A percentile compares a stretch with the other conserved stretches of the same genome.
Evolutionary conservation across 1,140 invertebrate genomes (phyloP).

Genomic region (Magallana angulata): DNA sequence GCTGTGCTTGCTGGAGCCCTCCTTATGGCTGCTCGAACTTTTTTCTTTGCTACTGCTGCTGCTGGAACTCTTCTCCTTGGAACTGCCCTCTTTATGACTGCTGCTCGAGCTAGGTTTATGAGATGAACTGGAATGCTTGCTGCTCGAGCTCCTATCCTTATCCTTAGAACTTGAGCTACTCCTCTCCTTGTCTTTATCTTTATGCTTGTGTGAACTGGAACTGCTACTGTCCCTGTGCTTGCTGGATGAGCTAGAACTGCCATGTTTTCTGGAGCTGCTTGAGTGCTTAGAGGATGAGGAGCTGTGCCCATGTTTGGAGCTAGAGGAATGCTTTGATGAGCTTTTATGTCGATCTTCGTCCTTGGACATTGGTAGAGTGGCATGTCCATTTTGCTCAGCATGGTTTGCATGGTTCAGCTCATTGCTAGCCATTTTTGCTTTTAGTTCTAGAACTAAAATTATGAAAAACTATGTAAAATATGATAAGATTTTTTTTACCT

Average conservation of each 20-base stretch:
- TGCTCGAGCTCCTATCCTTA: slow-evolving; percentile 42
- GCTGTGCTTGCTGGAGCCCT: slow-evolving; percentile 49
- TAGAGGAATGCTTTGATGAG: slow-evolving; percentile 50
- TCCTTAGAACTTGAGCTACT: slow-evolving; percentile 50
- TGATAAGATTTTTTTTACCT: too few relatives aligned
- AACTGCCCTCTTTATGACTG: slow-evolving; percentile 37
- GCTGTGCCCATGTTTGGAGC: slow-evolving; percentile 54
- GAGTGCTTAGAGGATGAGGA: slow-evolving; percentile 62
- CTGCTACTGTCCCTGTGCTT: slow-evolving; percentile 60
- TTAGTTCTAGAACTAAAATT: slow-evolving; percentile 45
- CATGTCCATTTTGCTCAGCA: slow-evolving; percentile 58
- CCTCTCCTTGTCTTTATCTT: slow-evolving; percentile 56
- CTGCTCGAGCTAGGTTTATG: slow-evolving; percentile 61
- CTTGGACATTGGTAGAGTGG: slow-evolving; percentile 46
- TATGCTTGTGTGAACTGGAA: slow-evolving; percentile 50
- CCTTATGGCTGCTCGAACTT: slow-evolving; percentile 45
- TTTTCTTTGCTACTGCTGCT: slow-evolving; percentile 43
- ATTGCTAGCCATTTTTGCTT: slow-evolving; percentile 41
- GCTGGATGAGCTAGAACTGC: slow-evolving; percentile 59
- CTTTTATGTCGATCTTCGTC: slow-evolving; percentile 53
- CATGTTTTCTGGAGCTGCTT: slow-evolving; percentile 76
- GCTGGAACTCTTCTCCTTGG: slow-evolving; percentile 48
- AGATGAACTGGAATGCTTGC: slow-evolving; percentile 61
- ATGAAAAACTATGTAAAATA: background rate
- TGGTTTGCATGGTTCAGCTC: slow-evolving; percentile 38